Conservation (phyloP, 2,797 vertebrate species). For the Neoniphon sammara region DNA sequence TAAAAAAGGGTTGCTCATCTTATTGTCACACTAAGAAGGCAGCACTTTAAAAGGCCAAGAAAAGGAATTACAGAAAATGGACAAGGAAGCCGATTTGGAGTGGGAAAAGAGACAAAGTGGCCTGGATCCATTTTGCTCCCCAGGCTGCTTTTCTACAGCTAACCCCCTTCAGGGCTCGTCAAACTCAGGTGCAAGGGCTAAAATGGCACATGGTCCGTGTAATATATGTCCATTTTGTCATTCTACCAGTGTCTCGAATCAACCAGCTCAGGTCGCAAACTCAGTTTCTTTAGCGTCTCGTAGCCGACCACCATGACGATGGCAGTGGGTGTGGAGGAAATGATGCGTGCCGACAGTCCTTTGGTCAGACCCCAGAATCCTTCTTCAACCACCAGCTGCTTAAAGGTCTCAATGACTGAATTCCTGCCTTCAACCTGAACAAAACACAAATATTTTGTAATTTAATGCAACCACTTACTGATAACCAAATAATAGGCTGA, state of each 20-base stretch:
- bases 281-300: slow-evolving; percentile 95
- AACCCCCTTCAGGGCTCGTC: slow-evolving; percentile 19
- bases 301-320: slow-evolving; percentile 98
- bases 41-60: slow-evolving; percentile 31
- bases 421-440: slow-evolving; percentile 92
- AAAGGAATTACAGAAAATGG: slow-evolving; percentile 9
- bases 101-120: slow-evolving; percentile 5
- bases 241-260: slow-evolving; percentile 96
- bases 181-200: slow-evolving; percentile 9
- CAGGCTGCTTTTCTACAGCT: slow-evolving; percentile 16
- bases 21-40: slow-evolving; percentile 40
- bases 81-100: not conserved
- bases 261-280: slow-evolving; percentile 93
- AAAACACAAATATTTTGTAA: slow-evolving; percentile 16
- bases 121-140: slow-evolving; percentile 28
- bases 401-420: slow-evolving; percentile 92
- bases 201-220: slow-evolving; percentile 44
- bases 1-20: slow-evolving; percentile 1
- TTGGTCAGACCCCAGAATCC: slow-evolving; percentile 96
- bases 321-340: slow-evolving; percentile 94
- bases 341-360: slow-evolving; percentile 95
- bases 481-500: too few relatives aligned
- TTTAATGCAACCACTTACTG: not conserved
- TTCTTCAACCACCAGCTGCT: slow-evolving; percentile 92
- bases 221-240: not conserved